Evolutionary conservation across 2,797 vertebrate species (phyloP).

Genomic region (Podarcis lilfordi): DNA sequence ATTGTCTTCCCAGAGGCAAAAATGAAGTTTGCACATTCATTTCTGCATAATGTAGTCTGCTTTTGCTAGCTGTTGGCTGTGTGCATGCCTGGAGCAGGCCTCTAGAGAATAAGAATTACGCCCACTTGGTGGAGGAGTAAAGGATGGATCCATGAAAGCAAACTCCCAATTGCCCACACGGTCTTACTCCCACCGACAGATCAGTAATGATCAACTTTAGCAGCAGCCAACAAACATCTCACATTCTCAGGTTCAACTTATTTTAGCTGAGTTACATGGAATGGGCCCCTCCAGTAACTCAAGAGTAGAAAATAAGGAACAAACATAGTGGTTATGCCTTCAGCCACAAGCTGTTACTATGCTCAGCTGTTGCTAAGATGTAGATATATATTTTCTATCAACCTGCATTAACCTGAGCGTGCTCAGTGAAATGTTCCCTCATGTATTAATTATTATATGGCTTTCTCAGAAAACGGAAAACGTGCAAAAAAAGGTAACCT

Average conservation of each 20-base stretch:
- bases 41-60: too few relatives aligned
- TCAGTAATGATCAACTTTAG: neutral
- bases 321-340: conserved; percentile 6
- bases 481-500: conserved; percentile 60
- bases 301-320: neutral
- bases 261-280: neutral
- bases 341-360: neutral
- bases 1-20: too few relatives aligned
- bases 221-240: neutral
- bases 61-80: too few relatives aligned
- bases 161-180: neutral
- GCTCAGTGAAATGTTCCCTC: conserved; percentile 1
- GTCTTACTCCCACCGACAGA: neutral
- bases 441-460: conserved; percentile 51
- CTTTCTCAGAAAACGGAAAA: conserved; percentile 35
- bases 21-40: too few relatives aligned
- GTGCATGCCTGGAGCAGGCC: too few relatives aligned
- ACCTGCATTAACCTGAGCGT: conserved; percentile 39
- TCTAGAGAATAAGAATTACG: neutral
- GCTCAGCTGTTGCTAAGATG: conserved; percentile 27
- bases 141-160: too few relatives aligned
- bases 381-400: conserved; percentile 5
- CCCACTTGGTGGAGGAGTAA: neutral
- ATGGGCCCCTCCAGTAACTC: neutral
- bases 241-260: neutral